Conservation (phyloP, 2,113 vertebrate species). For the Cranoglanis bouderius region DNA sequence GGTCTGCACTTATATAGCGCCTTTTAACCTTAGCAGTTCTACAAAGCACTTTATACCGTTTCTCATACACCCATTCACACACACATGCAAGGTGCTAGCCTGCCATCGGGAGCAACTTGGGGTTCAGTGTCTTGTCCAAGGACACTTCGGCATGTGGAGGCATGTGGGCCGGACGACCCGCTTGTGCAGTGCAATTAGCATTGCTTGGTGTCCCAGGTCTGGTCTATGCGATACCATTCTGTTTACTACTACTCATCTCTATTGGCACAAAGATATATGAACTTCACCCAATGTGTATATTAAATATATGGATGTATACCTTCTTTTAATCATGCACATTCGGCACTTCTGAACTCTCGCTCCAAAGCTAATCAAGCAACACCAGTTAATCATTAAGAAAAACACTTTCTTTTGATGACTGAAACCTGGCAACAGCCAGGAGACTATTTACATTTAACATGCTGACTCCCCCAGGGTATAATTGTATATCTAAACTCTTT, state of each 20-base stretch:
- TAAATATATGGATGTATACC: not conserved
- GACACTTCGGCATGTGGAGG: too few species aligned
- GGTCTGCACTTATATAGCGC: too few species aligned
- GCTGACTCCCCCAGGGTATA: not conserved
- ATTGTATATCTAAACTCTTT: not conserved
- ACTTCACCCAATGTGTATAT: not conserved
- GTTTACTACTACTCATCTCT: not conserved
- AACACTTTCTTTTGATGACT: not conserved
- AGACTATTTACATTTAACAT: slow-evolving; percentile 1
- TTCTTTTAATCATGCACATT: not conserved
- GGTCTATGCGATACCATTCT: not conserved
- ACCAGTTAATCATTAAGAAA: not conserved
- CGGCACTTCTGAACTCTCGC: not conserved
- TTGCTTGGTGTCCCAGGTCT: not conserved
- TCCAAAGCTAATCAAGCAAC: not conserved
- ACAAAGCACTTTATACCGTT: too few species aligned
- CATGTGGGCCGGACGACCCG: too few species aligned
- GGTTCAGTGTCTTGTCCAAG: too few species aligned
- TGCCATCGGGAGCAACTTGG: too few species aligned
- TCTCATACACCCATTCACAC: too few species aligned
- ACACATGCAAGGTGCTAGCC: too few species aligned
- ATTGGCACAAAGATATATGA: not conserved
- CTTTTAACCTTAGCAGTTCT: too few species aligned
- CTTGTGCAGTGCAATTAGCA: not conserved
- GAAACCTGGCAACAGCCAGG: not conserved